Conservation (phyloP, 2,888 invertebrate species). For the Napeogenes inachia region DNA sequence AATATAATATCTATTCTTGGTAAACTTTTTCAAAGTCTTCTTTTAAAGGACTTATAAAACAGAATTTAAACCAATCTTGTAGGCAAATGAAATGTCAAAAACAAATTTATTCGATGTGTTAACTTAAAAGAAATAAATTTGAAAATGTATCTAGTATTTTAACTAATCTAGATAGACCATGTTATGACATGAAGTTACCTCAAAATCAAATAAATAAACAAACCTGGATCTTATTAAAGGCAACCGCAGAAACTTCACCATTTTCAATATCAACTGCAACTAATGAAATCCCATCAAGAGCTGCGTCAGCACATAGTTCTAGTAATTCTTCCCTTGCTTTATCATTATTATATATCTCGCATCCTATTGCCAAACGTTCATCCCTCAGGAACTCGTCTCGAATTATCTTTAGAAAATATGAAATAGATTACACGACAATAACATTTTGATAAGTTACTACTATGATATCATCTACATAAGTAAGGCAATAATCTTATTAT, state of each 20-base stretch:
- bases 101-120: no score
- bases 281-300: slow-evolving; percentile 81
- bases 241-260: slow-evolving; percentile 76
- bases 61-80: no score
- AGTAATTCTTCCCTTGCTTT: slow-evolving; percentile 78
- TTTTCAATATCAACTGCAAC: slow-evolving; percentile 76
- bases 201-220: no score
- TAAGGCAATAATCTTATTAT: background rate
- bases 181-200: no score
- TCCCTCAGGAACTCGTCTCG: slow-evolving; percentile 78
- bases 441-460: background rate
- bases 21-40: no score
- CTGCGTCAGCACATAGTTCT: slow-evolving; percentile 77
- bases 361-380: slow-evolving; percentile 78
- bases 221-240: slow-evolving; percentile 84
- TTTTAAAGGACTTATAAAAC: no score
- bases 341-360: slow-evolving; percentile 75
- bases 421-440: slow-evolving; percentile 48
- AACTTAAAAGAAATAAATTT: no score
- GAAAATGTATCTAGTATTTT: no score
- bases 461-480: background rate
- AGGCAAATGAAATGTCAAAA: no score
- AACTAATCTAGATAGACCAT: no score
- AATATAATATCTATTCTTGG: no score
- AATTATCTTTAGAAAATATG: slow-evolving; percentile 48